These are phyloP conservation scores for Tenualosa ilisha DNA, from an alignment of 2,797 vertebrate genomes.

Conservation along the genomic window DNA sequence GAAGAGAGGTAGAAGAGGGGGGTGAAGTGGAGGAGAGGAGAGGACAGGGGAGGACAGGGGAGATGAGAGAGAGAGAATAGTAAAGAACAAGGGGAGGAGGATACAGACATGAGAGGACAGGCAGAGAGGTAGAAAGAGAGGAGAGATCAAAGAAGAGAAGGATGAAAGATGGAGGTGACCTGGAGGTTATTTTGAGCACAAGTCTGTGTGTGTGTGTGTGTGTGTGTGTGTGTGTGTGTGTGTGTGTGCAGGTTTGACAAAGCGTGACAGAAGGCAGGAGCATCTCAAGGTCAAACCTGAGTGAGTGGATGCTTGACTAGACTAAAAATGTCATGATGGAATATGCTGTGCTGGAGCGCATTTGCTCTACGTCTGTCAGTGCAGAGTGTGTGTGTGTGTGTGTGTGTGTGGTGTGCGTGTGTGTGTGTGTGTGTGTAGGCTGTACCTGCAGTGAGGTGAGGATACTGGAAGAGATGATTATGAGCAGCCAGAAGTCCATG, in stretches of 20 bases:
- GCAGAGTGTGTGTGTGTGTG: not conserved
- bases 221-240: not conserved
- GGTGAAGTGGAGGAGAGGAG: not conserved
- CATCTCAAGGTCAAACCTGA: not conserved
- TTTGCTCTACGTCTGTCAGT: not conserved
- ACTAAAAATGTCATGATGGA: conserved; percentile 16
- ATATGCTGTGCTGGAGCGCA: not conserved
- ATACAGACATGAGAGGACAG: not conserved
- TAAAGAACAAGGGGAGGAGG: not conserved
- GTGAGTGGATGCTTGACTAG: not conserved
- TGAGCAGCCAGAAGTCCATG: conserved; percentile 99
- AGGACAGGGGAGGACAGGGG: not conserved
- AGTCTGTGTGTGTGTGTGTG: not conserved
- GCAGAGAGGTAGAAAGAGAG: not conserved
- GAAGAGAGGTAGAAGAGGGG: not conserved
- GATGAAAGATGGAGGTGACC: conserved; percentile 15
- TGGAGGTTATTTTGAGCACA: not conserved
- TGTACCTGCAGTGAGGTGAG: conserved; percentile 95
- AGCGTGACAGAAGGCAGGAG: conserved; percentile 6
- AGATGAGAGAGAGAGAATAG: not conserved
- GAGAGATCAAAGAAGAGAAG: not conserved
- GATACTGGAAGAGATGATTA: conserved; percentile 98
- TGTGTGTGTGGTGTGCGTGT: not conserved
- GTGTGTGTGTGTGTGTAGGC: conserved; percentile 21
- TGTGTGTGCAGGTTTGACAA: not conserved